Evolutionary conservation across 2,113 vertebrate species (phyloP).

Genomic region (Hemicordylus capensis): DNA sequence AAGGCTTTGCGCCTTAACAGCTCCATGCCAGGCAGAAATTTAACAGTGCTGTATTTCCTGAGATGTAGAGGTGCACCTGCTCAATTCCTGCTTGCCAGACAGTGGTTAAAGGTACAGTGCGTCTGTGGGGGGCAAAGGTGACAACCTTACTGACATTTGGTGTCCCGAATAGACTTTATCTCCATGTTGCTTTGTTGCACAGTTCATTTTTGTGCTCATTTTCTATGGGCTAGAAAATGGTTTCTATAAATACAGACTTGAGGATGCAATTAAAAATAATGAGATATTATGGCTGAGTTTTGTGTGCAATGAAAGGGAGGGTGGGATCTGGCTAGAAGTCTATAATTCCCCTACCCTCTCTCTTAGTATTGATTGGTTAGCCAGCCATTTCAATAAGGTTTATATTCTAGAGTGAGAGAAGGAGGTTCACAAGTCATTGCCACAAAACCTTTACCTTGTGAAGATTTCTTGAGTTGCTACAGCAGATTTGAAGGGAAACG

Average conservation of each 20-base stretch:
- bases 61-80: neutral
- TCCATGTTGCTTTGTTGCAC: neutral
- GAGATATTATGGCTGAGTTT: constrained; percentile 51
- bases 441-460: constrained; percentile 52
- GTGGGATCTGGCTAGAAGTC: constrained; percentile 43
- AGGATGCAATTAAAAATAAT: constrained; percentile 72
- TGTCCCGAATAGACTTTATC: neutral
- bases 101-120: neutral
- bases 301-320: constrained; percentile 54
- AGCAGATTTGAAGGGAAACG: constrained; percentile 43
- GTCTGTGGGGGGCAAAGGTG: neutral
- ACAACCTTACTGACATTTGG: neutral
- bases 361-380: constrained; percentile 63
- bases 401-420: constrained; percentile 56
- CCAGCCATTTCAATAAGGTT: constrained; percentile 68
- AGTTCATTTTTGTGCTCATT: neutral
- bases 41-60: neutral
- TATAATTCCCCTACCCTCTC: constrained; percentile 25
- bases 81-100: no score
- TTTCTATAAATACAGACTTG: constrained; percentile 51
- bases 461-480: constrained; percentile 54
- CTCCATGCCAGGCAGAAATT: neutral
- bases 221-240: constrained; percentile 37
- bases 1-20: neutral
- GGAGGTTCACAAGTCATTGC: constrained; percentile 34